phyloP scores from a whole-genome alignment of 1,140 invertebrate genomes.

The Hypsibius dujardini region DNA sequence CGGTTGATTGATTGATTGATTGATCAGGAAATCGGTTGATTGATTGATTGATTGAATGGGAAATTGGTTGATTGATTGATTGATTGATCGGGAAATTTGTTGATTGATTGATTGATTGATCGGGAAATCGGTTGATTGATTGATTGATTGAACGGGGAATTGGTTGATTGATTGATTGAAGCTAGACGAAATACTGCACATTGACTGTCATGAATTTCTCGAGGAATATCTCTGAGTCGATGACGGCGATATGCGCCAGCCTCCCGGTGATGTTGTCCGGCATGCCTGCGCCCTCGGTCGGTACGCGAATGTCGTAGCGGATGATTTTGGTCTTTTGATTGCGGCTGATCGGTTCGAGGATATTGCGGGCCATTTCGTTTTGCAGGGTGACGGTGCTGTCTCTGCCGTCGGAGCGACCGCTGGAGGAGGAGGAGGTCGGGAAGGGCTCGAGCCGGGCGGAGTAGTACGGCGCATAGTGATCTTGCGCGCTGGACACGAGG shows the following conservation, averaged over 20 bases:
- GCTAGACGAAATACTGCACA: constrained; percentile 72
- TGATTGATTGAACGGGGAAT: no score
- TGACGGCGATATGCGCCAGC: constrained; percentile 83
- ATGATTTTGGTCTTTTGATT: neutral
- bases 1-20: no score
- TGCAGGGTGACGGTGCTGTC: constrained; percentile 4
- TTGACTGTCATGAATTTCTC: constrained; percentile 87
- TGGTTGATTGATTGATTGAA: no score
- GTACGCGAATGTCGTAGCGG: neutral
- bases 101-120: no score
- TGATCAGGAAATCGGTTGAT: no score
- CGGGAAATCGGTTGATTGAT: no score
- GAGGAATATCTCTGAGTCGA: constrained; percentile 90
- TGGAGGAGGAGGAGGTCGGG: neutral
- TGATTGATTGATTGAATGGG: no score
- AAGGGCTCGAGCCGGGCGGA: constrained; percentile 63
- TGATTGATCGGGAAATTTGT: no score
- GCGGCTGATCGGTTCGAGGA: constrained; percentile 56
- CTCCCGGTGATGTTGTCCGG: constrained; percentile 49
- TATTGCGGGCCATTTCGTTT: constrained; percentile 78
- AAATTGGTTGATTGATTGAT: no score
- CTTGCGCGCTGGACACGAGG: constrained; percentile 78
- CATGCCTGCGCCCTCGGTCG: neutral
- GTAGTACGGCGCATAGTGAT: constrained; percentile 80
- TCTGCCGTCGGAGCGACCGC: neutral